Evolutionary conservation across 2,797 vertebrate species (phyloP).

Genomic region (Macropus fuliginosus): DNA sequence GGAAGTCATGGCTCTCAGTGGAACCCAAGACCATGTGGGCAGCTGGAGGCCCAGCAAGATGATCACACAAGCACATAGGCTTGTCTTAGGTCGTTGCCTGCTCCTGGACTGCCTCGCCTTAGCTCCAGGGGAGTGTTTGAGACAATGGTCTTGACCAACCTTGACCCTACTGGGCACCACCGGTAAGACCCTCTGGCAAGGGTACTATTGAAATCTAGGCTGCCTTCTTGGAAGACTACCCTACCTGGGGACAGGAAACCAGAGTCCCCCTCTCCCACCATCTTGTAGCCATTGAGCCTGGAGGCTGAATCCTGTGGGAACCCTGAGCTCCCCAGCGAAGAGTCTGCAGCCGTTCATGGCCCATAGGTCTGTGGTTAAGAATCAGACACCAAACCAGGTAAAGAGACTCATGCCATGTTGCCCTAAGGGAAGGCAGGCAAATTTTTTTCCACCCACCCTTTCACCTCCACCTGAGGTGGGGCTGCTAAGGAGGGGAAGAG

Average conservation of each 20-base stretch:
- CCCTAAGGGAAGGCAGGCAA: neutral
- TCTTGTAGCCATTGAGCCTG: neutral
- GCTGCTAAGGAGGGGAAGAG: neutral
- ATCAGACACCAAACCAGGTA: neutral
- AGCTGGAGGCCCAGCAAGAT: too few relatives aligned
- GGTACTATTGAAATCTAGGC: too few relatives aligned
- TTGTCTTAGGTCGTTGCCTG: too few relatives aligned
- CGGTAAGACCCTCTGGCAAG: neutral
- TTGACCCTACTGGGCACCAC: neutral
- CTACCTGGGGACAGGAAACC: neutral
- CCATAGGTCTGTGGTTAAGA: neutral
- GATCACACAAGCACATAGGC: too few relatives aligned
- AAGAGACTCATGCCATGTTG: neutral
- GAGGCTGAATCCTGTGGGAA: neutral
- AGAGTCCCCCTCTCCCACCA: too few relatives aligned
- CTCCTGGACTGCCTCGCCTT: neutral
- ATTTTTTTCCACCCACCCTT: neutral
- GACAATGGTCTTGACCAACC: too few relatives aligned
- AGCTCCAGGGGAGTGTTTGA: too few relatives aligned
- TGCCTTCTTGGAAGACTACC: neutral
- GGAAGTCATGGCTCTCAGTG: too few relatives aligned
- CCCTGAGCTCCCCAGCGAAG: neutral
- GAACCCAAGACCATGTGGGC: too few relatives aligned
- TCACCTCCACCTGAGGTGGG: neutral
- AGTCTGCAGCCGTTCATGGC: neutral